Evolutionary conservation across 2,113 vertebrate genomes (phyloP).

Genomic region (Rhinoptilus africanus): DNA sequence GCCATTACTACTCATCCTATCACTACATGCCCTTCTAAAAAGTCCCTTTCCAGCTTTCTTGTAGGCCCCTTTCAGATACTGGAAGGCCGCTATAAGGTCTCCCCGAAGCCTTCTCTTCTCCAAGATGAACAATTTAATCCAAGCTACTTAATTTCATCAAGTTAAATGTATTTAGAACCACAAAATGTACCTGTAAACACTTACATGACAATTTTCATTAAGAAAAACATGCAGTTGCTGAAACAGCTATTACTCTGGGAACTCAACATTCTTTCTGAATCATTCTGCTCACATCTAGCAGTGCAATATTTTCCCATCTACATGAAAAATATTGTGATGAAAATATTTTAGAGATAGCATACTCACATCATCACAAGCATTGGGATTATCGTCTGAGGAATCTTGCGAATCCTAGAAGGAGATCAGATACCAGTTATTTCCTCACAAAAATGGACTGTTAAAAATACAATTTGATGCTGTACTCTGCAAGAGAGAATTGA

Average conservation of each 20-base stretch:
- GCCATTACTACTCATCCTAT: too few relatives aligned
- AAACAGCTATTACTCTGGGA: neutral
- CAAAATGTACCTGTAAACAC: neutral
- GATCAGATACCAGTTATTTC: slow-evolving; percentile 5
- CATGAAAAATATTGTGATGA: neutral
- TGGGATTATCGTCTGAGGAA: neutral
- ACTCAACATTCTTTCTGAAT: neutral
- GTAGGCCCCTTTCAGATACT: neutral
- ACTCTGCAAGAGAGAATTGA: neutral
- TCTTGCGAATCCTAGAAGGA: slow-evolving; percentile 38
- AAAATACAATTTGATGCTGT: neutral
- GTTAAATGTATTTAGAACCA: neutral
- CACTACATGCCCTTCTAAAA: too few relatives aligned
- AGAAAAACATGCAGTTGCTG: neutral
- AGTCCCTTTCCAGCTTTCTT: neutral
- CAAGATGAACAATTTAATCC: neutral
- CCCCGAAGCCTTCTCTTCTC: neutral
- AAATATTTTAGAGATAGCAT: neutral
- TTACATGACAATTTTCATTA: neutral
- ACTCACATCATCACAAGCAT: slow-evolving; percentile 59
- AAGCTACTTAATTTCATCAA: neutral
- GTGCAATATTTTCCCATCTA: neutral
- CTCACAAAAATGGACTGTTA: neutral
- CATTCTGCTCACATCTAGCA: neutral
- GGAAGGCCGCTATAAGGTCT: neutral